phyloP scores from a whole-genome alignment of 2,797 vertebrate species.

The Pitangus sulphuratus region DNA sequence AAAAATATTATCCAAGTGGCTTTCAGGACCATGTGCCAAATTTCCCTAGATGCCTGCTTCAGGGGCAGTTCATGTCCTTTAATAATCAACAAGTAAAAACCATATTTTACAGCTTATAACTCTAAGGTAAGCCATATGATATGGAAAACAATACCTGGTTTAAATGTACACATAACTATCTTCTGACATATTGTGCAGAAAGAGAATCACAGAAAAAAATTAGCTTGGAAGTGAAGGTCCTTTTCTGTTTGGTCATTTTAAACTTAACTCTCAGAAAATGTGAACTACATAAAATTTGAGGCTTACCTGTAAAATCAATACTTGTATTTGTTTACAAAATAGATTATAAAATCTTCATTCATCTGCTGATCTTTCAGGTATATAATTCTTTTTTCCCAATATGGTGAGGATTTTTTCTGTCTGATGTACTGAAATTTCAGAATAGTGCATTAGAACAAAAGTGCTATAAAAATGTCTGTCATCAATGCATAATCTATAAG shows the following conservation, averaged over 20 bases:
- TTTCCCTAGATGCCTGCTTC: not conserved
- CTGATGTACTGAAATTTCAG: not conserved
- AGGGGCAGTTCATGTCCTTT: not conserved
- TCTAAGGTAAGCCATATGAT: not conserved
- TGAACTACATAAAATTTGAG: not conserved
- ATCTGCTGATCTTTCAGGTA: not conserved
- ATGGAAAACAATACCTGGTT: not conserved
- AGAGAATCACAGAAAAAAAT: not conserved
- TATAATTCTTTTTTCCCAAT: not conserved
- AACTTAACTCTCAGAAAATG: not conserved
- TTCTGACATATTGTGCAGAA: not conserved
- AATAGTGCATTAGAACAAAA: not conserved
- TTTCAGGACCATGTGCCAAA: not conserved
- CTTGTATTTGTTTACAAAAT: not conserved
- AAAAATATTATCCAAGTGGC: not conserved
- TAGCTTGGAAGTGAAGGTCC: rapidly evolving
- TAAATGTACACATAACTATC: not conserved
- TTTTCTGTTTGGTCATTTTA: not conserved
- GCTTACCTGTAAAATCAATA: not conserved
- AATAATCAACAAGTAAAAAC: not conserved
- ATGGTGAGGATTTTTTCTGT: not conserved
- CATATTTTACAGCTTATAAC: not conserved
- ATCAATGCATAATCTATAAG: not conserved
- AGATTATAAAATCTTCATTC: not conserved
- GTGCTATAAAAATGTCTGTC: not conserved